A percentile compares a stretch with the other conserved stretches of the same genome.
Evolutionary conservation across 2,888 invertebrate species (phyloP).

Genomic region (Falcaria lacertinaria): DNA sequence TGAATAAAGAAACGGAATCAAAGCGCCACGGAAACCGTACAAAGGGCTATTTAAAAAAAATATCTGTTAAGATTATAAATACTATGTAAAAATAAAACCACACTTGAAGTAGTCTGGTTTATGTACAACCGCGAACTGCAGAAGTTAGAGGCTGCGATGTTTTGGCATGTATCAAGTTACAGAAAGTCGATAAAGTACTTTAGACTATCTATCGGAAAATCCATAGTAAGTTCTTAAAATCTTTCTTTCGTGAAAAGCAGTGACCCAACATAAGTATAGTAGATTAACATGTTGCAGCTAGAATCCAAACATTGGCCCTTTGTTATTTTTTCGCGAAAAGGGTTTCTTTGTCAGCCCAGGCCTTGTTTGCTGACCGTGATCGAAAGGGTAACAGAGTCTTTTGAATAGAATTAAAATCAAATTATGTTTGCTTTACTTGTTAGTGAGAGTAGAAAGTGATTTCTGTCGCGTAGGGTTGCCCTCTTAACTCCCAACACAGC

Average conservation of each 20-base stretch:
- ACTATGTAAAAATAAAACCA: no score
- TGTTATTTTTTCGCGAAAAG: background rate
- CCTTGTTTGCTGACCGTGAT: background rate
- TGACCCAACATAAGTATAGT: no score
- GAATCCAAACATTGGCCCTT: background rate
- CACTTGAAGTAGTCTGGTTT: conserved; percentile 3
- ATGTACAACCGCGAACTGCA: background rate
- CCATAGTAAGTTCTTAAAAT: no score
- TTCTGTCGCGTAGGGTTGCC: background rate
- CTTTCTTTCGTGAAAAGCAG: no score
- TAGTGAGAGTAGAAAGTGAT: background rate
- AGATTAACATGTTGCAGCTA: no score
- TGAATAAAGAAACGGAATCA: conserved; percentile 74
- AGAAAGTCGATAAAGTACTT: background rate
- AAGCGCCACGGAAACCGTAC: conserved; percentile 69
- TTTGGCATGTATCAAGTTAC: background rate
- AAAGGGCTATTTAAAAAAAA: conserved; percentile 55
- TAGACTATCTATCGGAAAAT: background rate
- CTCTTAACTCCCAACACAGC: no score
- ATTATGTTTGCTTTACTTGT: background rate
- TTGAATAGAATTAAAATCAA: background rate
- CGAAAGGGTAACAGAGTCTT: background rate
- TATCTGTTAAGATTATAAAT: conserved; percentile 62
- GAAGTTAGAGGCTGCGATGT: background rate
- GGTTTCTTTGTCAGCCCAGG: background rate